phyloP scores from a whole-genome alignment of 2,888 invertebrate species.

The Ernsta delagoae region DNA sequence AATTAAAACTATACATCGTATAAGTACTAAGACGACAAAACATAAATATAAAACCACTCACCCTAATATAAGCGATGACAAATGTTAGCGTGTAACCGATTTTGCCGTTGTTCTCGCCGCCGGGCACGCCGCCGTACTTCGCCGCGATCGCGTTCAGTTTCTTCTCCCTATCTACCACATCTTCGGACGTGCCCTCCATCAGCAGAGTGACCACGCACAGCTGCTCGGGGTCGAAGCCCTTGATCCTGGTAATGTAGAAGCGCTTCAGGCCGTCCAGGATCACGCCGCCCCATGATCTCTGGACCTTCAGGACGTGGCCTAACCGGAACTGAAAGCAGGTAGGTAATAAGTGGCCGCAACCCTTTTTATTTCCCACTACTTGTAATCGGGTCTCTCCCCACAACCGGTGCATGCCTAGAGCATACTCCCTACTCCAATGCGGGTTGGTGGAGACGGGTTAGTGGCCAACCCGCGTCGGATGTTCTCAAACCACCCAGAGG shows the following conservation, averaged over 20 bases:
- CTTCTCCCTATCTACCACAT: conserved; percentile 86
- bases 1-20: too few species aligned
- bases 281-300: conserved; percentile 85
- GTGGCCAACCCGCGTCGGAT: too few species aligned
- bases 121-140: conserved; percentile 92
- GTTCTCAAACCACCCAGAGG: too few species aligned
- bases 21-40: too few species aligned
- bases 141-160: conserved; percentile 92
- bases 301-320: conserved; percentile 91
- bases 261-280: conserved; percentile 93
- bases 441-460: too few species aligned
- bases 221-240: conserved; percentile 91
- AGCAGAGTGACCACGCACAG: conserved; percentile 97
- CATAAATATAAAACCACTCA: too few species aligned
- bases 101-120: conserved; percentile 97
- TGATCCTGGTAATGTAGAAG: conserved; percentile 93
- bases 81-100: conserved; percentile 98
- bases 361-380: too few species aligned
- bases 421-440: too few species aligned
- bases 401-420: too few species aligned
- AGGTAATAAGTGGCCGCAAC: too few species aligned
- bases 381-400: too few species aligned
- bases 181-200: conserved; percentile 92
- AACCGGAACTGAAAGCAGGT: conserved; percentile 97
- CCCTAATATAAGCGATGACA: conserved; percentile 98